Evolutionary conservation across 2,113 vertebrate genomes (phyloP), one percentile per base, ranked within the genome.

Genomic region (Xenopus laevis): DNA sequence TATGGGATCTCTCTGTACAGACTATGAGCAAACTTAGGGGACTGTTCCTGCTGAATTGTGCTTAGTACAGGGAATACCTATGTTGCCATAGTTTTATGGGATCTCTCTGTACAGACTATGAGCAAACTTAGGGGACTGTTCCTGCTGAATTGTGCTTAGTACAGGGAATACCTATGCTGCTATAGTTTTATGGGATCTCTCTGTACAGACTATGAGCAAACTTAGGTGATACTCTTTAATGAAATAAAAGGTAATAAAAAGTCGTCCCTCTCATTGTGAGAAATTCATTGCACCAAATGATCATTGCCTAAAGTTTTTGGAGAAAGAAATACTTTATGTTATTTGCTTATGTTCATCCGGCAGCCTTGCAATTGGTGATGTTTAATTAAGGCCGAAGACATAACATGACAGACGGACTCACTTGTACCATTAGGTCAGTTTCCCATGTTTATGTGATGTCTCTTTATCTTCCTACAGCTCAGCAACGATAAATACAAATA

Each of bases 401-500:
- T 57, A 10, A n/a, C 9, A 57, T 17, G 53, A n/a, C 16, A 44
- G 10, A 11, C 55, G 16, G 57, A 46, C 69, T 46, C 11, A 46
- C 4, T 13, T 17, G 45, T 60, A 33, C 18, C 57, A 8, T 57
- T 44, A 10, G 57, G 60, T n/a, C 62, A 45, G 10, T 30, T n/a
- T 66, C 62, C 62, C 17, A 8, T 45, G 12, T 74, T 7, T 13
- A 71, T 21, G 17, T 60, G 55, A 57, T 30, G 55, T 65, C 11
- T 40, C 30, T 50, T 4, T 50, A 50, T 60, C 64, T 74, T 44
- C 33, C 13, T n/a, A 67, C 50, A 59, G 46, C 72, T 67, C 72
- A 67, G 72, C 72, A 74, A 74, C 72, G 5, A n/a, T n/a, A 60
- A 74, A 68, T 45, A 67, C 64, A 67, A 74, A 74, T 74, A 67